A percentile compares a stretch with the other conserved stretches of the same genome.
Conservation (phyloP, 2,888 invertebrate species). For the Synanthedon formicaeformis region DNA sequence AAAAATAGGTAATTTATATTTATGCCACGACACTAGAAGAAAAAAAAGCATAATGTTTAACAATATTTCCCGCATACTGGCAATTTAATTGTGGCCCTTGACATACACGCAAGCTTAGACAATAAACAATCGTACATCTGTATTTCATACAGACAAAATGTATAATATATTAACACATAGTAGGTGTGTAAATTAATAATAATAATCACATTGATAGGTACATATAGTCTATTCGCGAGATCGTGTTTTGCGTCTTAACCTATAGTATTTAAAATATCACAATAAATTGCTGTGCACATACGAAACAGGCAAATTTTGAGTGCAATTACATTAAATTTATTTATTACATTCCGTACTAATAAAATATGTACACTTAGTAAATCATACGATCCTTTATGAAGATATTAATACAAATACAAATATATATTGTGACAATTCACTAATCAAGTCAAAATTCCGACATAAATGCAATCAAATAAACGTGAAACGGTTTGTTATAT, state of each 20-base stretch:
- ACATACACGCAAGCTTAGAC: slow-evolving; percentile 30
- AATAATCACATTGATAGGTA: slow-evolving; percentile 59
- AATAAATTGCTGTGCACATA: slow-evolving; percentile 72
- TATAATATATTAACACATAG: slow-evolving; percentile 27
- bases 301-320: slow-evolving; percentile 70
- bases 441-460: no score
- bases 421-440: no score
- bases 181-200: slow-evolving; percentile 36
- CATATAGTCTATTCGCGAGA: slow-evolving; percentile 53
- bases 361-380: slow-evolving; percentile 31
- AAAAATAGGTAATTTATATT: no score
- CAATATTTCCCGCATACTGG: not conserved
- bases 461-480: no score
- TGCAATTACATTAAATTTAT: slow-evolving; percentile 64
- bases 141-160: slow-evolving; percentile 40
- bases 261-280: slow-evolving; percentile 70
- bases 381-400: slow-evolving; percentile 12
- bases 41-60: no score
- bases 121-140: slow-evolving; percentile 28
- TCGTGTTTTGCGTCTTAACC: slow-evolving; percentile 61
- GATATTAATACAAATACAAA: slow-evolving; percentile 1
- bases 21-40: no score
- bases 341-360: slow-evolving; percentile 41
- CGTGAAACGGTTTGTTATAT: no score
- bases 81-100: not conserved